Evolutionary conservation across 2,888 invertebrate species (phyloP), one percentile per base, ranked within the genome.

Genomic region (Pimpla rufipes): DNA sequence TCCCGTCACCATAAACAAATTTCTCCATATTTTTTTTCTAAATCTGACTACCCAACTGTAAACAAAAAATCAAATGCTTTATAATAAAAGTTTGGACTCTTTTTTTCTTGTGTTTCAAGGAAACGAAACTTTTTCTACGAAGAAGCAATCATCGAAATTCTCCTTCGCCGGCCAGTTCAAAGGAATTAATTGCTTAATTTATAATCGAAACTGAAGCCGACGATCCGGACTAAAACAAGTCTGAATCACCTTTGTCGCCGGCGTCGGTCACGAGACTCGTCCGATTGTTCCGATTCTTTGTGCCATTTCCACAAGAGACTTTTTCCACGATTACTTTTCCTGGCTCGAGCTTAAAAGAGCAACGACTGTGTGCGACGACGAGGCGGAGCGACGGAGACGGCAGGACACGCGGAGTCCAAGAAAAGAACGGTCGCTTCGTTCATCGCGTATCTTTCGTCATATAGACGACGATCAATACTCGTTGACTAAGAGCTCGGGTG

Each of bases 381-480:
- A 21, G 18, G 23, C 13, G 21, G 23, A 66, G n/a, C 1, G 18
- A 52, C 18, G 18, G 10, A 52, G 50, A 52, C 3, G 16, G 16
- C 6, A 10, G 18, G 8, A 2, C 0, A 21, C 18, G 16, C 16
- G 10, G 10, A 52, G 21, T 21, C 42, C 0, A 7, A 42, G 13
- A 66, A 66, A 45, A 66, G 66, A 66, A 21, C 66, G 2, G 35
- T 11, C 11, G 50, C 35, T 68, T 52, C 35, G 50, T 50, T 35
- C 11, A 52, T 68, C 50, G 23, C 18, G 35, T 18, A 68, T 21
- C 35, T 37, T 50, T 35, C 50, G 37, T 55, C 23, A 18, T 23
- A 42, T 23, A 42, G 23, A 13, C 42, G 35, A 73, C 21, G 18
- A 40, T 70, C 52, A 70, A 70, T 71, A 71, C 57, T 59, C 57